Percentiles rank a stretch among this genome's conserved stretches.
Conservation (phyloP, 2,797 vertebrate species). For the Pseudopleuronectes americanus region DNA sequence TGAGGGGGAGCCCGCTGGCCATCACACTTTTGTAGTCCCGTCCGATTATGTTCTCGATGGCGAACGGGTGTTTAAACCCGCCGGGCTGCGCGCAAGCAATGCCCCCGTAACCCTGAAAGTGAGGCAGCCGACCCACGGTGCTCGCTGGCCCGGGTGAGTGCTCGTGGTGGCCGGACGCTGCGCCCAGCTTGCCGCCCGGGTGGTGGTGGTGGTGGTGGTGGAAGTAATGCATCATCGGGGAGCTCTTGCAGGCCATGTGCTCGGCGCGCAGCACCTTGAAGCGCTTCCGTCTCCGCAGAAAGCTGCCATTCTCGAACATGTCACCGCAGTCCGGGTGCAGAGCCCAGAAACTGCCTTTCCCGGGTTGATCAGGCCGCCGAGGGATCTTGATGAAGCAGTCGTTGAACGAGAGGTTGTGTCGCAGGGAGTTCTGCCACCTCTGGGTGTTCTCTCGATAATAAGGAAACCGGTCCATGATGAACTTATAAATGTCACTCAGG, state of each 20-base stretch:
- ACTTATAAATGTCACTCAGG: constrained; percentile 95
- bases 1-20: constrained; percentile 91
- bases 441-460: constrained; percentile 97
- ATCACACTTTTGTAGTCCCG: constrained; percentile 95
- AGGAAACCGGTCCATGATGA: constrained; percentile 96
- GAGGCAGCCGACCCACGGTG: constrained; percentile 87
- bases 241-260: constrained; percentile 85
- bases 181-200: constrained; percentile 78
- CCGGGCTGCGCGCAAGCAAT: constrained; percentile 85
- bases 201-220: constrained; percentile 85
- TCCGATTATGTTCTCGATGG: constrained; percentile 97
- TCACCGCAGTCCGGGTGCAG: constrained; percentile 95
- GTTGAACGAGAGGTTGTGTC: constrained; percentile 95
- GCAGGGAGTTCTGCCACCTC: constrained; percentile 94
- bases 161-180: constrained; percentile 81
- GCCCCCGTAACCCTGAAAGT: constrained; percentile 89
- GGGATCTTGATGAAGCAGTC: constrained; percentile 97
- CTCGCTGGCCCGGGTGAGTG: constrained; percentile 82
- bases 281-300: constrained; percentile 92
- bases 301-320: constrained; percentile 98
- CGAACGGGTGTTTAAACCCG: constrained; percentile 95
- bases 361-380: constrained; percentile 91
- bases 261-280: constrained; percentile 90
- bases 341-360: constrained; percentile 96
- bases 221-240: constrained; percentile 93